Conservation (phyloP, 2,113 vertebrate genomes). For the Hyperopisus bebe region DNA sequence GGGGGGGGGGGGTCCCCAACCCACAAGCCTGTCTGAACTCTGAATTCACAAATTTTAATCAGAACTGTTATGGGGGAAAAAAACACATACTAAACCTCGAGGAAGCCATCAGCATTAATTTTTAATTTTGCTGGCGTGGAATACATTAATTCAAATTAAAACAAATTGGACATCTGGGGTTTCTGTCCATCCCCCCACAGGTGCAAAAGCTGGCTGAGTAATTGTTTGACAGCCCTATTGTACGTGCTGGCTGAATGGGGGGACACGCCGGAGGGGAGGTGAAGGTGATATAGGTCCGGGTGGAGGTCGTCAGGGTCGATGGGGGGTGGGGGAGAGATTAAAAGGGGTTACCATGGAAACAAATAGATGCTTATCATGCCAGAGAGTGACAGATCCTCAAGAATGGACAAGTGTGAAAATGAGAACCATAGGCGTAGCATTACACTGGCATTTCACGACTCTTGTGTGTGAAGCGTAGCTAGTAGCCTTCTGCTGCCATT, state of each 20-base stretch:
- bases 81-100: not conserved
- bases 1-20: not conserved
- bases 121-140: not conserved
- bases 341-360: constrained; percentile 62
- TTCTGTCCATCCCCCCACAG: not conserved
- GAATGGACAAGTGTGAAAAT: constrained; percentile 21
- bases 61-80: not conserved
- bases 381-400: constrained; percentile 11
- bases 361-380: constrained; percentile 51
- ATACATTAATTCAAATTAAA: not conserved
- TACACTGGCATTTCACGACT: not conserved
- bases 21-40: not conserved
- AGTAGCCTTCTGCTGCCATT: not conserved
- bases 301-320: constrained; percentile 20
- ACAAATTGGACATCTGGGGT: not conserved
- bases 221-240: constrained; percentile 24
- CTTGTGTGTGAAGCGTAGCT: not conserved
- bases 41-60: not conserved
- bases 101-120: constrained; percentile 6
- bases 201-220: constrained; percentile 16
- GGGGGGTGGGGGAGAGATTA: constrained; percentile 46
- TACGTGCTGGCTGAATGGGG: constrained; percentile 17
- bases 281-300: not conserved
- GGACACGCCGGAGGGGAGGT: not conserved
- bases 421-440: constrained; percentile 34